Evolutionary conservation across 2,888 invertebrate genomes (phyloP), one percentile per base, ranked within the genome.

Genomic region (Amaurobius ferox): DNA sequence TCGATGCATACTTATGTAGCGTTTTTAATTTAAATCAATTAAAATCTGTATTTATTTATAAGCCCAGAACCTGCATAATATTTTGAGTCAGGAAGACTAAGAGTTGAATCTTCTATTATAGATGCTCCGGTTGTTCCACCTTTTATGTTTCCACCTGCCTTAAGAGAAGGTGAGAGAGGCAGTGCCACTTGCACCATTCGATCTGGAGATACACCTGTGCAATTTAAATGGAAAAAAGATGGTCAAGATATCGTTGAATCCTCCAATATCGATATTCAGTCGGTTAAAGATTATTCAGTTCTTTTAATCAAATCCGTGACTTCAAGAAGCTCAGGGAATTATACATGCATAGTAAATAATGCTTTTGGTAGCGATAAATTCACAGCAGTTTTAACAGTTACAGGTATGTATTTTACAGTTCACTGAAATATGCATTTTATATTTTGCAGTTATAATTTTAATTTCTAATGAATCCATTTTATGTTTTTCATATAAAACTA

Each of bases 121-220:
- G 87, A 81, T 55, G 62, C 73, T 0, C 87, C 87, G 23, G 72
- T 77, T 0, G 30, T 87, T 0, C 61, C 55, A 13, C 44, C 87
- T 0, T 87, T 87, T 28, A 40, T 55, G 1, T 87, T 87, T 62
- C 80, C 87, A 19, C 35, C 74, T 2, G 74, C 80, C 0, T 35
- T 87, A 2, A 87, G 73, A 67, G 80, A 87, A 77, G 89, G 89
- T 19, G 87, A 87, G 48, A 74, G 88, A 39, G 89, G 86, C 32
- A 86, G 81, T 40, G 78, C 87, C 7, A 76, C 77, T 40, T 89
- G 89, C 55, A 66, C 88, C 5, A 76, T 89, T n/a, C 86, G 79
- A 32, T 80, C 87, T 35, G 89, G 89, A 19, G 88, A 89, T 28
- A 86, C 86, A 55, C 89, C 89, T 16, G 32, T 89, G 7, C 77